Conservation (phyloP, 2,797 vertebrate genomes). For the Anguilla anguilla region DNA sequence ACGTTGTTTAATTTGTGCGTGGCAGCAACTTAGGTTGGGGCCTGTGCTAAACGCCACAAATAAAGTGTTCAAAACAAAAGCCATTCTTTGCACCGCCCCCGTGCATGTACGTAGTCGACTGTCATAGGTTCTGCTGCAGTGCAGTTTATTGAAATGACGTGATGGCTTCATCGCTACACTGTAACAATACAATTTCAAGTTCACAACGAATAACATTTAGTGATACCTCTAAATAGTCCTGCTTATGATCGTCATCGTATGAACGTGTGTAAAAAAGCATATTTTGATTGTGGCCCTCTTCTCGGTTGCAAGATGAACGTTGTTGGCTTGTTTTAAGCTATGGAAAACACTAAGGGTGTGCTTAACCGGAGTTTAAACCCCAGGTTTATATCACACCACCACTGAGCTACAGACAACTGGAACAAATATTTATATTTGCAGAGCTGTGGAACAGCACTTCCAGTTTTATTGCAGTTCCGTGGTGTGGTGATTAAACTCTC, state of each 20-base stretch:
- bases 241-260: neutral
- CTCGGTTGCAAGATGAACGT: neutral
- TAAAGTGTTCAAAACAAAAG: conserved; percentile 75
- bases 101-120: conserved; percentile 6
- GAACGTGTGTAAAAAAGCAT: too few relatives aligned
- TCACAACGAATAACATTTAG: neutral
- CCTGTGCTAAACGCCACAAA: conserved; percentile 34
- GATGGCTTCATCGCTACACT: neutral
- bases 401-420: neutral
- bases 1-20: conserved; percentile 46
- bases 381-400: neutral
- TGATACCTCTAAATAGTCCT: neutral
- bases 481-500: neutral
- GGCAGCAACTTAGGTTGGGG: neutral
- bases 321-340: neutral
- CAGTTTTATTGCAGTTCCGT: neutral
- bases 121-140: conserved; percentile 60
- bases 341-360: neutral
- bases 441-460: neutral
- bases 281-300: neutral
- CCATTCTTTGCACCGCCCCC: conserved; percentile 64
- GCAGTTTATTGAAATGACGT: conserved; percentile 51
- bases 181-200: conserved; percentile 18
- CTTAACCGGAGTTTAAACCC: neutral
- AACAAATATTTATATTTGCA: neutral